These are phyloP conservation scores for Gallinago jamesoni DNA, from an alignment of 2,113 vertebrate genomes.

Conservation along the genomic window DNA sequence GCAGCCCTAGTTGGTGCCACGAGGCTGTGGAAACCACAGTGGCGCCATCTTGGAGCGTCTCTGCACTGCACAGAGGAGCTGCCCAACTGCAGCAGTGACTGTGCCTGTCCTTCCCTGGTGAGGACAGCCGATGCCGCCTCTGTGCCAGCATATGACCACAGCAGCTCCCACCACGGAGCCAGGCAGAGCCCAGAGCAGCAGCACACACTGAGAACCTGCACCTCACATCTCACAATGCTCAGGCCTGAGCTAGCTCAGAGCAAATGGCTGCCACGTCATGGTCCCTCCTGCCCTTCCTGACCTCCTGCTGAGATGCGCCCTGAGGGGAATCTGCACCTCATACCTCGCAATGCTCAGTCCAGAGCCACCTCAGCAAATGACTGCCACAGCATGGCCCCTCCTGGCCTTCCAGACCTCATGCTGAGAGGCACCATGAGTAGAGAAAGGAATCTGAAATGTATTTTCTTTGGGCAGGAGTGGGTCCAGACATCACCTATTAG, in stretches of 20 bases:
- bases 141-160: not conserved
- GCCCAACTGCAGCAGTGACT: fast-evolving
- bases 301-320: not conserved
- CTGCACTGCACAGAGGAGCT: fast-evolving
- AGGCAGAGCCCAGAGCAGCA: not conserved
- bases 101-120: no score
- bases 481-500: not conserved
- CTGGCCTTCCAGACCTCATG: no score
- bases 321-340: not conserved
- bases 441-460: not conserved
- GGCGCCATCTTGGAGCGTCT: fast-evolving
- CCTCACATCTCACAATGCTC: not conserved
- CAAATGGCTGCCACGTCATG: fast-evolving
- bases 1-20: fast-evolving
- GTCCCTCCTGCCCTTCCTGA: no score
- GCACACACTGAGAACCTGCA: fast-evolving
- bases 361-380: no score
- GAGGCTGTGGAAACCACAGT: no score
- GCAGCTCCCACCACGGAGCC: no score
- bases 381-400: fast-evolving
- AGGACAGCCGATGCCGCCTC: not conserved
- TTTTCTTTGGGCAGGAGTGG: not conserved
- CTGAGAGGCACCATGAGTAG: not conserved
- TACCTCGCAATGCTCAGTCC: no score
- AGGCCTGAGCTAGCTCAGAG: no score